A percentile compares a stretch with the other conserved stretches of the same genome.
phyloP scores from a whole-genome alignment of 2,113 vertebrate genomes.

The Zeus faber region DNA sequence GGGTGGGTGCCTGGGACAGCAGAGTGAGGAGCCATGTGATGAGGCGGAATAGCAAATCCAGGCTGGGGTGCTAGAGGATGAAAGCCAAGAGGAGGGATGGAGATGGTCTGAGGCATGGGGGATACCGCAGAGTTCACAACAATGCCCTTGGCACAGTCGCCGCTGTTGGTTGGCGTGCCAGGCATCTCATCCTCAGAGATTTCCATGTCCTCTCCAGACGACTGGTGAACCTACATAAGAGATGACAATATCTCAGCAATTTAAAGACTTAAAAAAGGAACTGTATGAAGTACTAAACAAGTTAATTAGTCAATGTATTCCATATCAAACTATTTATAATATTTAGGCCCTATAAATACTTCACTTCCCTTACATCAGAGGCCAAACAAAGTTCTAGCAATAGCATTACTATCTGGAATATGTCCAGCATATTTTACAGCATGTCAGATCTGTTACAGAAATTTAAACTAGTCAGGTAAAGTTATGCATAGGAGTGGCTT shows the following conservation, averaged over 20 bases:
- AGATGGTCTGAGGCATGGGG: constrained; percentile 75
- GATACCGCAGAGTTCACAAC: constrained; percentile 87
- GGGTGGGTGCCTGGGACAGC: constrained; percentile 64
- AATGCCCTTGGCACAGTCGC: constrained; percentile 90
- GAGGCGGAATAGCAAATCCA: constrained; percentile 65
- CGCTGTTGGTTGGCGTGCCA: constrained; percentile 79
- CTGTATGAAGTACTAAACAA: too few species aligned
- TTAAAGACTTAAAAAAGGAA: too few species aligned
- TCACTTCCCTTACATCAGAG: too few species aligned
- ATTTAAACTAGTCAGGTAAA: constrained; percentile 12
- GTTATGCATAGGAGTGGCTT: constrained; percentile 29
- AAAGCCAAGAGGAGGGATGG: constrained; percentile 83
- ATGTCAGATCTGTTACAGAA: constrained; percentile 5
- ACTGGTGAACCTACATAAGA: constrained; percentile 91
- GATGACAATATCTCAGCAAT: too few species aligned
- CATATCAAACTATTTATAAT: too few species aligned
- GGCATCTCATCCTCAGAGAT: constrained; percentile 97
- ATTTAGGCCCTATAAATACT: too few species aligned
- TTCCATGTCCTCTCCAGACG: constrained; percentile 98
- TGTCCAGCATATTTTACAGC: too few species aligned
- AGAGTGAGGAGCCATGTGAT: constrained; percentile 68
- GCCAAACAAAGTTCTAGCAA: too few species aligned
- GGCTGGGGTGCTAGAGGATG: constrained; percentile 82
- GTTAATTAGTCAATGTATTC: too few species aligned
- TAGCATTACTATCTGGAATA: too few species aligned